Evolutionary conservation across 2,888 invertebrate genomes (phyloP), one percentile per base, ranked within the genome.

Genomic region (Polymixis lichenea): DNA sequence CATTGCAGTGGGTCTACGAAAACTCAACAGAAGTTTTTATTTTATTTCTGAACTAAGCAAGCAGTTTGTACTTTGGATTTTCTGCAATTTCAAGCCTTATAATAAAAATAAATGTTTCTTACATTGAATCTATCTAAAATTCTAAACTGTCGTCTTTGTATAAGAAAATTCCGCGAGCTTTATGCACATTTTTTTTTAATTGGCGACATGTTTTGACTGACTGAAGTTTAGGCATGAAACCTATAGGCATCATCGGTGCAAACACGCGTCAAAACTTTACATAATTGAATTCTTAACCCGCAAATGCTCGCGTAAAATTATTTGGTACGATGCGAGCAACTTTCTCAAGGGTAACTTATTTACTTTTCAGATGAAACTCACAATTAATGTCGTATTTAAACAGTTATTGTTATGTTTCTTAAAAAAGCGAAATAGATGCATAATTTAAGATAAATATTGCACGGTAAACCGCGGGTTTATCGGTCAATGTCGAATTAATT

Each of bases 401-500:
- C n/a, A 49, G 19, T 67, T 61, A 67, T 38, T 61, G 15, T 61
- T 69, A 66, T 60, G 11, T 78, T 28, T 56, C 19, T n/a, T 28
- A 1, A n/a, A 49, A 78, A 5, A 9, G n/a, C 43, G 38, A 56
- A 43, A 56, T 56, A 72, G 22, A 11, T 43, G 43, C 43, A 58
- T 19, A 28, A 28, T 53, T 32, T 58, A 60, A 77, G 13, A 56
- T 62, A 43, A 46, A 61, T 70, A 66, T 70, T 70, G n/a, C 55
- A 68, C 61, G 70, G 61, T 61, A 81, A 74, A 76, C 61, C 22
- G 19, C 28, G 49, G 49, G 62, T 82, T 78, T 75, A 77, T 78
- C 76, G 82, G 77, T 76, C 79, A 79, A 70, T 74, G 83, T 75
- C 77, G 70, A 65, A 66, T 67, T 76, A 72, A 82, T 82, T 72